Evolutionary conservation across 2,888 invertebrate species (phyloP), one percentile per base, ranked within the genome.

Genomic region (Diaprepes abbreviatus): DNA sequence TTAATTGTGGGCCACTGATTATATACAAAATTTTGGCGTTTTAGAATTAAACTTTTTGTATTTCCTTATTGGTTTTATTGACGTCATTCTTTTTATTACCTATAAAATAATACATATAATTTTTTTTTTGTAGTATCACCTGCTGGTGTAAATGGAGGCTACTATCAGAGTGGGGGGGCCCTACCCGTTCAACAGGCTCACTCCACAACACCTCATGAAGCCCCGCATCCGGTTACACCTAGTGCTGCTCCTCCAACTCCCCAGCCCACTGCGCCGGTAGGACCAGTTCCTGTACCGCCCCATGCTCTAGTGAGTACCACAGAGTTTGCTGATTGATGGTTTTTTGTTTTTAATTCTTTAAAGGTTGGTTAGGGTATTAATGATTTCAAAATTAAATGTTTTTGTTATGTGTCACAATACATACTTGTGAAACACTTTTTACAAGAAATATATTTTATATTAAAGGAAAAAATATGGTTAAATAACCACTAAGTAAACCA

Each of bases 181-280:
- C 90, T 91, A 84, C 90, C 91, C 83, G 89, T 90, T 82, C 94
- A 94, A 88, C 93, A 94, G 85, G 94, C 94, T 81, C 94, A 94
- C 87, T 93, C 93, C 85, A 94, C 94, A 84, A 94, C 94, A 86
- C 90, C 91, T 78, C 91, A 91, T 85, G 93, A 88, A 88, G 92
- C 90, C 81, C 81, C 87, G 84, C 84, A 69, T 35, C 84, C 83
- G 86, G 87, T 84, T 80, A 84, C 83, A 79, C 86, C 84, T 68
- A 87, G 83, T 74, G 84, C 84, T 79, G 85, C 87, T 79, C 86
- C 86, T 74, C 85, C 85, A 76, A 81, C 84, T 72, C 82, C 83
- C 73, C 85, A 85, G 79, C 86, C 85, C 76, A 84, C 83, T 73
- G 85, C 85, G 82, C 73, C 85, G 84, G 73, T 68, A 21, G 71